Percentiles rank a stretch among this genome's conserved stretches.
phyloP scores from a whole-genome alignment of 2,797 vertebrate genomes.

The Bradypodion ventrale region DNA sequence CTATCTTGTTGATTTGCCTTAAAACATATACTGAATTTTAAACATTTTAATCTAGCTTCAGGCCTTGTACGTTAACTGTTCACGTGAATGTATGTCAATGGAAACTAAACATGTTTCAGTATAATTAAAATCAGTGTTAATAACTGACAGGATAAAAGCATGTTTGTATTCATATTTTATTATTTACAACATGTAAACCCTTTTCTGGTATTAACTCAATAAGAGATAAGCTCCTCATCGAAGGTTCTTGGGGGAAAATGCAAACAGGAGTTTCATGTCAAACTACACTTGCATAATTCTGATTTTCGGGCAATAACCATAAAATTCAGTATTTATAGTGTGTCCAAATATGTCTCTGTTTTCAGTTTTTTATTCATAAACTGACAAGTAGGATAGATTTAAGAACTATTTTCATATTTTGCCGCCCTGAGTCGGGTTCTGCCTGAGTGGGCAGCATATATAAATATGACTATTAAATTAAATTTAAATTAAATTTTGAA shows the following conservation, averaged over 20 bases:
- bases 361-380: constrained; percentile 70
- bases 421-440: too few relatives aligned
- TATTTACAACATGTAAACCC: constrained; percentile 57
- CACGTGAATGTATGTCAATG: constrained; percentile 31
- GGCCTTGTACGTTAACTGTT: constrained; percentile 50
- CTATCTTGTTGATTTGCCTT: constrained; percentile 45
- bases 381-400: constrained; percentile 59
- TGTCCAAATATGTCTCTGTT: constrained; percentile 60
- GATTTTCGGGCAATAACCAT: constrained; percentile 67
- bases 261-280: constrained; percentile 65
- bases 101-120: constrained; percentile 54
- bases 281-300: constrained; percentile 58
- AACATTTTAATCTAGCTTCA: constrained; percentile 43
- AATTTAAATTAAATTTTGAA: too few relatives aligned
- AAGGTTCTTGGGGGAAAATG: constrained; percentile 52
- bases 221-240: constrained; percentile 52
- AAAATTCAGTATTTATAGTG: constrained; percentile 67
- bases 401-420: constrained; percentile 66
- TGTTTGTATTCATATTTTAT: constrained; percentile 54
- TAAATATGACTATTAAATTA: too few relatives aligned
- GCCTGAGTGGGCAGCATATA: too few relatives aligned
- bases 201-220: constrained; percentile 54
- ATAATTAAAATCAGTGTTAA: constrained; percentile 56
- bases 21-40: constrained; percentile 39
- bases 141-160: constrained; percentile 54